Conservation (phyloP, 2,797 vertebrate genomes). For the Aphelocoma californica region DNA sequence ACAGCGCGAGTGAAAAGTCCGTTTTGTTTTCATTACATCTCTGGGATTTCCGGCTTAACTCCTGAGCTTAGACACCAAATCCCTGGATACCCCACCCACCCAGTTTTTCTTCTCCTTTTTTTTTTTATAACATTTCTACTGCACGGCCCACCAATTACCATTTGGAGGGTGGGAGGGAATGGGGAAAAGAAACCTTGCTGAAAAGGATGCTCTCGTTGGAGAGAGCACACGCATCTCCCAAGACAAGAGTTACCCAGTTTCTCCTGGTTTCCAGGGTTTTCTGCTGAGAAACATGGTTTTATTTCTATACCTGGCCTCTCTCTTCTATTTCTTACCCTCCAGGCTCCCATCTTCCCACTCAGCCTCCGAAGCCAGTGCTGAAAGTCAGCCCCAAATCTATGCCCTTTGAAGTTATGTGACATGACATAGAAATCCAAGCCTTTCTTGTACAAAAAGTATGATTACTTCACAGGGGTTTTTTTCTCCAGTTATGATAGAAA, state of each 20-base stretch:
- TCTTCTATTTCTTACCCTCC: background rate
- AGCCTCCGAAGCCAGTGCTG: background rate
- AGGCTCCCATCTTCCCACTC: background rate
- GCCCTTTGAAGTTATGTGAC: slow-evolving; percentile 58
- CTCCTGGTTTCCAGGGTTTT: background rate
- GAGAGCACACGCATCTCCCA: fast-evolving
- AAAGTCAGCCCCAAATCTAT: slow-evolving; percentile 43
- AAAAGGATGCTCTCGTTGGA: slow-evolving; percentile 5
- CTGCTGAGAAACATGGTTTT: background rate
- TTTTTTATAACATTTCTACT: slow-evolving; percentile 12
- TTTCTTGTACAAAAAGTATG: slow-evolving; percentile 59
- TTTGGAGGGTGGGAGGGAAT: slow-evolving; percentile 17
- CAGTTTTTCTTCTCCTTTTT: background rate
- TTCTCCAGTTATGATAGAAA: slow-evolving; percentile 36
- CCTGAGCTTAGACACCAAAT: slow-evolving; percentile 75
- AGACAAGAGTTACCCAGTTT: background rate
- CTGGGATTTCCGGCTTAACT: slow-evolving; percentile 79
- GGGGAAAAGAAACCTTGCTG: background rate
- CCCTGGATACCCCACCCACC: slow-evolving; percentile 72
- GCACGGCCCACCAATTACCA: slow-evolving; percentile 23
- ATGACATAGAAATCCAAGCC: slow-evolving; percentile 52
- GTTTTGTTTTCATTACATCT: slow-evolving; percentile 79
- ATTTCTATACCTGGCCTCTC: background rate
- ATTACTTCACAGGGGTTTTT: slow-evolving; percentile 42
- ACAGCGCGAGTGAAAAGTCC: slow-evolving; percentile 76